These are phyloP conservation scores for Propithecus coquereli DNA, from an alignment of 2,113 vertebrate genomes.

Conservation along the genomic window DNA sequence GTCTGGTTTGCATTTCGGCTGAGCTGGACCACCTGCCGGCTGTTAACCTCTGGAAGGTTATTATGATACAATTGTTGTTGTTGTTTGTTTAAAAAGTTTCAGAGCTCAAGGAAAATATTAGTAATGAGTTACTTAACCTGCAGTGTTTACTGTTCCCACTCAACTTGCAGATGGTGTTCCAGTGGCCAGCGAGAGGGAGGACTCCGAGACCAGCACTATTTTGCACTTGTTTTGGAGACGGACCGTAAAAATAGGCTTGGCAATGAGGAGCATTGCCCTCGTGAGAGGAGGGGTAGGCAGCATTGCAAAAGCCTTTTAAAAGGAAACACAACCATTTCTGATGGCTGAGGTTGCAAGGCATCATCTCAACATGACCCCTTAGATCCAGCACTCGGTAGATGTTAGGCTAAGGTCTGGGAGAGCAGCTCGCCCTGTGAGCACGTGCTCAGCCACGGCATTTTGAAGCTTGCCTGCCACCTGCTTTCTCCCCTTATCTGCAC, in stretches of 20 bases:
- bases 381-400: neutral
- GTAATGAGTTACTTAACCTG: slow-evolving; percentile 84
- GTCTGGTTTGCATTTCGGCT: slow-evolving; percentile 80
- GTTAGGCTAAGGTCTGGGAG: neutral
- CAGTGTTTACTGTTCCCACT: slow-evolving; percentile 82
- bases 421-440: neutral
- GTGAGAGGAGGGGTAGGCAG: slow-evolving; percentile 44
- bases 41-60: slow-evolving; percentile 86
- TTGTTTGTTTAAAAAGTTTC: slow-evolving; percentile 85
- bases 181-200: slow-evolving; percentile 73
- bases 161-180: slow-evolving; percentile 79
- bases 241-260: slow-evolving; percentile 76
- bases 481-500: neutral
- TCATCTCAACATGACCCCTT: neutral
- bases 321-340: slow-evolving; percentile 17
- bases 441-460: neutral
- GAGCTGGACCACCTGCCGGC: slow-evolving; percentile 81
- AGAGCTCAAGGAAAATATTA: slow-evolving; percentile 85
- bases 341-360: neutral
- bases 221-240: slow-evolving; percentile 79
- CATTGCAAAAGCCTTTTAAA: slow-evolving; percentile 47
- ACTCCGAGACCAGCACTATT: slow-evolving; percentile 74
- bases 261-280: slow-evolving; percentile 63
- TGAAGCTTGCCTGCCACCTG: neutral
- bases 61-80: slow-evolving; percentile 81